Evolutionary conservation across 2,113 vertebrate species (phyloP).

Genomic region (Catagonus wagneri): DNA sequence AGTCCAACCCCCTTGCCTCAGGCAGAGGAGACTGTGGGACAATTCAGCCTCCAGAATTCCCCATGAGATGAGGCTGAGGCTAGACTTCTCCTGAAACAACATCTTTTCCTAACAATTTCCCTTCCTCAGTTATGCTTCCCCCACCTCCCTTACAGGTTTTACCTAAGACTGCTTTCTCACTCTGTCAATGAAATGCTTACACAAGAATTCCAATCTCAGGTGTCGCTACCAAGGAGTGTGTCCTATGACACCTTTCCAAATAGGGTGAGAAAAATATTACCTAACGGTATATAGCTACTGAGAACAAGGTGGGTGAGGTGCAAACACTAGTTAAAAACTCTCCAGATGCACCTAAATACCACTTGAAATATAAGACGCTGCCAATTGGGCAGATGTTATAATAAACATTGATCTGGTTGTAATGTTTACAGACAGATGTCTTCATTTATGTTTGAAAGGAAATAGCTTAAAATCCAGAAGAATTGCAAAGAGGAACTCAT

Average conservation of each 20-base stretch:
- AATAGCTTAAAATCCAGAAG: background rate
- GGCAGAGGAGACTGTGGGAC: background rate
- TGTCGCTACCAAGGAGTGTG: slow-evolving; percentile 8
- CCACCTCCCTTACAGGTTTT: background rate
- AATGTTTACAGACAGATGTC: background rate
- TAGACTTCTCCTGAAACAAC: background rate
- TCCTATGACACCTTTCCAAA: background rate
- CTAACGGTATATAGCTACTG: background rate
- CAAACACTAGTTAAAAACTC: background rate
- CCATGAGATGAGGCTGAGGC: background rate
- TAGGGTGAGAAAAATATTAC: background rate
- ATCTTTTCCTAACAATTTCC: background rate
- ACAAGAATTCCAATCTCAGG: background rate
- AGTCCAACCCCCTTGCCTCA: background rate
- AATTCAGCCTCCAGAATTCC: background rate
- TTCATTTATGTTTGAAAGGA: slow-evolving; percentile 13
- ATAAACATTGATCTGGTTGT: background rate
- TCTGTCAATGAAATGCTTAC: background rate
- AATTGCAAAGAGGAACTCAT: background rate
- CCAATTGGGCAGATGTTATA: background rate
- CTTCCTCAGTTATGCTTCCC: background rate
- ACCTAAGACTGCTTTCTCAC: background rate
- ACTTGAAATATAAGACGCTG: background rate
- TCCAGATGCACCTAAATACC: background rate
- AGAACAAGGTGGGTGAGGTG: background rate